phyloP scores from a whole-genome alignment of 92 coral and sea anemone species.

The Pocillopora grandis region DNA sequence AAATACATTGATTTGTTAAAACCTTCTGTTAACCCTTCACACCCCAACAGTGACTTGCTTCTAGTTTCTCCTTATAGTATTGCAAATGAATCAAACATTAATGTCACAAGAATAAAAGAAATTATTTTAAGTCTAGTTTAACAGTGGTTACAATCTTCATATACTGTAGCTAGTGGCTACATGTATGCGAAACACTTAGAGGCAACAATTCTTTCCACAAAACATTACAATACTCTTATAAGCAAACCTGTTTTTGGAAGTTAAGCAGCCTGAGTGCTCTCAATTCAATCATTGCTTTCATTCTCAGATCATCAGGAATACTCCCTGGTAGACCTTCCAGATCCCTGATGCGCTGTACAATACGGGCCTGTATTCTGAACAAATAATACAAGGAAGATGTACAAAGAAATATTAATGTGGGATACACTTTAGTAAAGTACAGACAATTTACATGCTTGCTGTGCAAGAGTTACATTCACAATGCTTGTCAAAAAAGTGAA shows the following conservation, averaged over 20 bases:
- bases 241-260: slow-evolving; percentile 95
- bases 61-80: no score
- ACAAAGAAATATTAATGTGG: neutral
- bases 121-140: no score
- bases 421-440: neutral
- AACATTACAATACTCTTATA: no score
- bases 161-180: no score
- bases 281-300: slow-evolving; percentile 95
- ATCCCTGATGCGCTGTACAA: slow-evolving; percentile 89
- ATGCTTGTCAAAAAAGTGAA: no score
- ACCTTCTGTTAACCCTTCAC: no score
- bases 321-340: slow-evolving; percentile 93
- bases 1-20: neutral
- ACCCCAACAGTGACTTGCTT: no score
- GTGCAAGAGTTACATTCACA: neutral
- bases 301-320: slow-evolving; percentile 89
- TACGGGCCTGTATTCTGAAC: slow-evolving; percentile 92
- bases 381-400: neutral
- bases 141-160: no score
- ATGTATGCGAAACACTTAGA: no score
- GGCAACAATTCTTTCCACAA: no score
- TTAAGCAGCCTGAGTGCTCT: slow-evolving; percentile 94
- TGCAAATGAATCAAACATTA: no score
- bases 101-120: no score
- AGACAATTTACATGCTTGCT: neutral